phyloP scores from a whole-genome alignment of 2,797 vertebrate species.

The Oreochromis grahami region DNA sequence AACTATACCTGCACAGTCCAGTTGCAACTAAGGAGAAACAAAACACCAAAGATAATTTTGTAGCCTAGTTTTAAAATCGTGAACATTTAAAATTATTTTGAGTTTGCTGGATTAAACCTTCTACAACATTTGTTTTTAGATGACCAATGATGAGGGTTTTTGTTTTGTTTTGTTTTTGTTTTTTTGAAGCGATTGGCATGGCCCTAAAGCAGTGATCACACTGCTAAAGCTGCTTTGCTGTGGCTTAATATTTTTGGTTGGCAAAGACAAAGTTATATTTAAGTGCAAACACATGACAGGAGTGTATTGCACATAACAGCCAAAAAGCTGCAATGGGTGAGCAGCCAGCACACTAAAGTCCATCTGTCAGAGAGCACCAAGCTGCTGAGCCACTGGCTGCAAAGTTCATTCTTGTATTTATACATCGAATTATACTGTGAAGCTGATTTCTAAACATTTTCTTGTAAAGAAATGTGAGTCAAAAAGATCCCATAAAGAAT shows the following conservation, averaged over 20 bases:
- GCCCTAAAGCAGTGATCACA: neutral
- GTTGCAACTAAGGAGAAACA: neutral
- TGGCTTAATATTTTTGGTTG: neutral
- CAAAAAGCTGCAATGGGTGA: conserved; percentile 10
- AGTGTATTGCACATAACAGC: neutral
- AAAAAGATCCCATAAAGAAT: neutral
- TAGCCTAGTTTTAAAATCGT: neutral
- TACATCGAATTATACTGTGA: neutral
- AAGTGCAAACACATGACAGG: neutral
- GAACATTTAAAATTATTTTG: neutral
- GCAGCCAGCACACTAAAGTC: neutral
- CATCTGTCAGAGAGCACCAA: conserved; percentile 4
- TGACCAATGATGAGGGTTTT: neutral
- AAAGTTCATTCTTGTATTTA: neutral
- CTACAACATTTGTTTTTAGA: neutral
- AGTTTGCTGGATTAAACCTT: neutral
- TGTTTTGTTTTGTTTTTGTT: neutral
- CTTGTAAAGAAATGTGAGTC: no score
- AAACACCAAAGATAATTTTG: no score
- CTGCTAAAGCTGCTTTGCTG: neutral
- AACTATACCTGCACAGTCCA: neutral
- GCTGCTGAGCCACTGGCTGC: neutral
- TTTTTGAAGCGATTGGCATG: neutral
- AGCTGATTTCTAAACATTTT: neutral
- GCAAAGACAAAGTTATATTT: neutral